These are phyloP conservation scores for Eristalinus aeneus DNA, from an alignment of 2,888 invertebrate species.

Conservation along the genomic window DNA sequence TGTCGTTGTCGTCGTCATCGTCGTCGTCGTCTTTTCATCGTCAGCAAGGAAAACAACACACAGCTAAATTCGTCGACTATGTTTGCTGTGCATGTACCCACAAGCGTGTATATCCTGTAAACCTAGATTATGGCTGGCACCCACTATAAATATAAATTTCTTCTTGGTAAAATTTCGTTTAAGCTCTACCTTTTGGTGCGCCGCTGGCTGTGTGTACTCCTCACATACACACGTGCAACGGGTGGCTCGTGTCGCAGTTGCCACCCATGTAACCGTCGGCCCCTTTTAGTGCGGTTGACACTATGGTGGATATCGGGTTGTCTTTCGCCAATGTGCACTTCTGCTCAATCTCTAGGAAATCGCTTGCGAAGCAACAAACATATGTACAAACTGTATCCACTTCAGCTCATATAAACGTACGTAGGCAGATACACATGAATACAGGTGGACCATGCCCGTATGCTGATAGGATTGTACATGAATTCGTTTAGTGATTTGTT, in stretches of 20 bases:
- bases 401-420: background rate
- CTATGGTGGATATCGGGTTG: constrained; percentile 4
- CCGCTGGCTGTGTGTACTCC: constrained; percentile 41
- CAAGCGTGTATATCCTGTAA: constrained; percentile 49
- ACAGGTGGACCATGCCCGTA: background rate
- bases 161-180: constrained; percentile 44
- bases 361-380: constrained; percentile 33
- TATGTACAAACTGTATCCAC: background rate
- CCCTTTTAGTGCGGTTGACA: constrained; percentile 49
- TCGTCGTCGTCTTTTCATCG: constrained; percentile 18
- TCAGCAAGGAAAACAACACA: constrained; percentile 40
- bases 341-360: constrained; percentile 37
- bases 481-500: background rate
- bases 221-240: background rate
- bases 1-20: constrained; percentile 27
- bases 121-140: constrained; percentile 62
- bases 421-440: background rate
- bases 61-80: constrained; percentile 58
- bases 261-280: constrained; percentile 30
- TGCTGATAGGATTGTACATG: background rate
- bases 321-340: constrained; percentile 46
- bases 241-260: constrained; percentile 33
- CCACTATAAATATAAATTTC: constrained; percentile 67
- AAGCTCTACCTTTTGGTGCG: constrained; percentile 48
- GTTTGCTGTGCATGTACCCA: constrained; percentile 58